Evolutionary conservation across 2,113 vertebrate genomes (phyloP).

Genomic region (Grammatotria lemairii): DNA sequence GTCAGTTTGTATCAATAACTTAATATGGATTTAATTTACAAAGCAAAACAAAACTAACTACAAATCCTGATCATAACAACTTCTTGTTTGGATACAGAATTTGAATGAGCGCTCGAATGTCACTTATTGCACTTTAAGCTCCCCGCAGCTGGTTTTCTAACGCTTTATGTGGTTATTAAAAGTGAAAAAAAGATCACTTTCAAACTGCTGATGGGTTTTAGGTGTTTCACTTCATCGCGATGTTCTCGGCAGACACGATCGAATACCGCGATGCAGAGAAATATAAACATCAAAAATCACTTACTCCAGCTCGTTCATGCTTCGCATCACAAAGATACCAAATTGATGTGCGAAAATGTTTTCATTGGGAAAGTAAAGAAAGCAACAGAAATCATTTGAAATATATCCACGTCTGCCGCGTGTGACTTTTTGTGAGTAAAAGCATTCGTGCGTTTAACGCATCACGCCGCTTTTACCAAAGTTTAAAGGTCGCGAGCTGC

Average conservation of each 20-base stretch:
- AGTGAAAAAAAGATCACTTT: neutral
- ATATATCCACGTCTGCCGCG: rapidly evolving
- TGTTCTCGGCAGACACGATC: rapidly evolving
- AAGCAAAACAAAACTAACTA: neutral
- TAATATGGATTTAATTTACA: neutral
- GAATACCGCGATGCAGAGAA: rapidly evolving
- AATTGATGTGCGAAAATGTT: neutral
- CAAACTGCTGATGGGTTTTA: neutral
- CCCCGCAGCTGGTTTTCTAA: neutral
- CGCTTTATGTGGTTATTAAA: neutral
- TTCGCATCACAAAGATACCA: neutral
- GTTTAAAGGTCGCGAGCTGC: neutral
- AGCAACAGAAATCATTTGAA: neutral
- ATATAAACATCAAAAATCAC: neutral
- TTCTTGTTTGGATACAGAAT: neutral
- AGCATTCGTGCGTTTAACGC: neutral
- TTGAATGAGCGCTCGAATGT: neutral
- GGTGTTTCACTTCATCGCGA: neutral
- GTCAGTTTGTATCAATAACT: neutral
- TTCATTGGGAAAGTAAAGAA: neutral
- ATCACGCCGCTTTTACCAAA: neutral
- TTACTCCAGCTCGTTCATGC: neutral
- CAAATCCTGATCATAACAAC: neutral
- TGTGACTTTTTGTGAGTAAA: neutral
- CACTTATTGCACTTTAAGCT: neutral